These are phyloP conservation scores for Pachydiplax longipennis DNA, from an alignment of 2,888 invertebrate genomes.

Conservation along the genomic window DNA sequence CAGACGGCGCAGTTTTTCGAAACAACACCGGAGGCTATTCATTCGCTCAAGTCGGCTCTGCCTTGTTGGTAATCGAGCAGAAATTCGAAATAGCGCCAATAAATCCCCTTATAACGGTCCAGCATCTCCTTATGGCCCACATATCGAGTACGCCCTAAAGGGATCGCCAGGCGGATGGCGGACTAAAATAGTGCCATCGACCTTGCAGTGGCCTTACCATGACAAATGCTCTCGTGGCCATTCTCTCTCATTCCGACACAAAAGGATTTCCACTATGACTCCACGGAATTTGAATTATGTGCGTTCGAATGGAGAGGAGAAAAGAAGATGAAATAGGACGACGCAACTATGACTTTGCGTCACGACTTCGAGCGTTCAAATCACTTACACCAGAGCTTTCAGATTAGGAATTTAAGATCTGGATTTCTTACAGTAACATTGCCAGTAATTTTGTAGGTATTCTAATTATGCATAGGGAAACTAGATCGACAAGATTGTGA, in stretches of 20 bases:
- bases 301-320: background rate
- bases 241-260: background rate
- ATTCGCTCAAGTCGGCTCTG: background rate
- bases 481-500: too few species aligned
- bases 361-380: background rate
- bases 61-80: background rate
- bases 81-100: slow-evolving; percentile 30
- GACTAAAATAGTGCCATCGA: slow-evolving; percentile 18
- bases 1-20: background rate
- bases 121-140: background rate
- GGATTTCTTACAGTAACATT: too few species aligned
- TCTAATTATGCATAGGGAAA: too few species aligned
- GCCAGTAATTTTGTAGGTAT: too few species aligned
- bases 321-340: background rate
- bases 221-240: slow-evolving; percentile 24
- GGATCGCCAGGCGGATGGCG: background rate
- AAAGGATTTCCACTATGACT: background rate
- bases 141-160: background rate
- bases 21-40: background rate
- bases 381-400: background rate
- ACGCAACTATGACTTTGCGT: background rate
- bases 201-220: slow-evolving; percentile 30
- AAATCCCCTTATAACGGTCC: slow-evolving; percentile 41
- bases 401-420: too few species aligned
- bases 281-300: slow-evolving; percentile 26